Percentiles rank a stretch among this genome's conserved stretches.
Evolutionary conservation across 2,797 vertebrate genomes (phyloP).

Genomic region (Sandelia bainsii): DNA sequence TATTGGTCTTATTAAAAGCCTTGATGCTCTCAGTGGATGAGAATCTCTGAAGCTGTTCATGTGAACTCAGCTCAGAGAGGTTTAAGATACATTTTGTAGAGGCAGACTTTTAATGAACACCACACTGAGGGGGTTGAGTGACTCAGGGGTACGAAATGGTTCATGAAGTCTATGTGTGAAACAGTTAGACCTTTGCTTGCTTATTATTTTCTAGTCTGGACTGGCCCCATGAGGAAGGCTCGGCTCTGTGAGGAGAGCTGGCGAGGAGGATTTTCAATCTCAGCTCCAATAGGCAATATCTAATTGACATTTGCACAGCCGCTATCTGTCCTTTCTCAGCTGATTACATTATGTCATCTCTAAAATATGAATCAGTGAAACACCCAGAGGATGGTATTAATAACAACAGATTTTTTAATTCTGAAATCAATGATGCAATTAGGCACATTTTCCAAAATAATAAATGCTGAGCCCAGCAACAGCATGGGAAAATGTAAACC

Average conservation of each 20-base stretch:
- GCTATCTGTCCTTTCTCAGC: conserved; percentile 10
- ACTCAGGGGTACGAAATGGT: conserved; percentile 28
- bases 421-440: not conserved
- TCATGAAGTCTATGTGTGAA: conserved; percentile 47
- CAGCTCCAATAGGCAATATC: conserved; percentile 38
- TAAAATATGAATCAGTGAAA: conserved; percentile 31
- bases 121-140: conserved; percentile 12
- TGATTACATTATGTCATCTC: conserved; percentile 21
- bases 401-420: conserved; percentile 1
- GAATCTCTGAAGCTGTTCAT: conserved; percentile 22
- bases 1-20: conserved; percentile 34
- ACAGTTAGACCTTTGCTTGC: conserved; percentile 50
- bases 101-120: conserved; percentile 58
- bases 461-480: too few species aligned
- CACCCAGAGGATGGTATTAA: conserved; percentile 9
- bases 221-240: conserved; percentile 20
- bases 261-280: conserved; percentile 11
- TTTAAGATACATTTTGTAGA: conserved; percentile 30
- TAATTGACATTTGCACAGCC: conserved; percentile 52
- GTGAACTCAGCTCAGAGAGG: conserved; percentile 33
- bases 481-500: too few species aligned
- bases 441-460: not conserved
- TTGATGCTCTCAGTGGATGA: conserved; percentile 13
- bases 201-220: conserved; percentile 40
- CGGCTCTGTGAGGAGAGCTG: conserved; percentile 12